Percentiles rank a stretch among this genome's conserved stretches.
phyloP scores from a whole-genome alignment of 2,888 invertebrate species.

The Epistrophe eligans region DNA sequence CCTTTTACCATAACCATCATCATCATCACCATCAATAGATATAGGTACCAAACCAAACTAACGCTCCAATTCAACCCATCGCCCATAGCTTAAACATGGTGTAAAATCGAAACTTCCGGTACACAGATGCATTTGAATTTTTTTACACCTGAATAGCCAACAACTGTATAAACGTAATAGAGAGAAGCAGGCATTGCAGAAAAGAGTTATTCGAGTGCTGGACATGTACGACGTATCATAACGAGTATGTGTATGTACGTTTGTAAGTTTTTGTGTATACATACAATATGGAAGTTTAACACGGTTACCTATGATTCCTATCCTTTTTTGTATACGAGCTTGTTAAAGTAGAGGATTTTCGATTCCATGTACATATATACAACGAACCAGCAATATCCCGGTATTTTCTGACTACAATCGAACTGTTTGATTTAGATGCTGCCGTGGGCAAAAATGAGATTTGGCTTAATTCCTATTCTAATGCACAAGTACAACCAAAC shows the following conservation, averaged over 20 bases:
- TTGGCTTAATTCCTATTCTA: slow-evolving; percentile 66
- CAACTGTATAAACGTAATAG: slow-evolving; percentile 25
- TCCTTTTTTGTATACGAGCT: background rate
- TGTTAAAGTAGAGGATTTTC: slow-evolving; percentile 2
- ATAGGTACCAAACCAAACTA: too few relatives aligned
- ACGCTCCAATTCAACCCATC: too few relatives aligned
- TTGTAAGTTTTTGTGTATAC: background rate
- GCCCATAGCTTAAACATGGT: slow-evolving; percentile 54
- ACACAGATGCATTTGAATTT: slow-evolving; percentile 61
- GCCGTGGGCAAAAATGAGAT: slow-evolving; percentile 71
- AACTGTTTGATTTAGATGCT: slow-evolving; percentile 70
- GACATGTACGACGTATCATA: background rate
- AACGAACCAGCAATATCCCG: slow-evolving; percentile 1
- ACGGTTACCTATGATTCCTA: background rate
- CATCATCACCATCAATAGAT: too few relatives aligned
- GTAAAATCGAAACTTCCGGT: slow-evolving; percentile 73
- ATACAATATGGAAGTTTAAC: slow-evolving; percentile 20
- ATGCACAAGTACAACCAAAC: too few relatives aligned
- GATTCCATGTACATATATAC: background rate
- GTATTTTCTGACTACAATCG: slow-evolving; percentile 45
- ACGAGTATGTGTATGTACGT: too few relatives aligned
- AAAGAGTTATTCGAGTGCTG: slow-evolving; percentile 55
- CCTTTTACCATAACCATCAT: background rate
- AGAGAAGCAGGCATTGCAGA: background rate
- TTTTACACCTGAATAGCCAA: slow-evolving; percentile 59